Percentiles rank a stretch among this genome's conserved stretches.
These are phyloP conservation scores for Drosophila aldrichi DNA, from an alignment of 2,888 invertebrate species.

Conservation along the genomic window DNA sequence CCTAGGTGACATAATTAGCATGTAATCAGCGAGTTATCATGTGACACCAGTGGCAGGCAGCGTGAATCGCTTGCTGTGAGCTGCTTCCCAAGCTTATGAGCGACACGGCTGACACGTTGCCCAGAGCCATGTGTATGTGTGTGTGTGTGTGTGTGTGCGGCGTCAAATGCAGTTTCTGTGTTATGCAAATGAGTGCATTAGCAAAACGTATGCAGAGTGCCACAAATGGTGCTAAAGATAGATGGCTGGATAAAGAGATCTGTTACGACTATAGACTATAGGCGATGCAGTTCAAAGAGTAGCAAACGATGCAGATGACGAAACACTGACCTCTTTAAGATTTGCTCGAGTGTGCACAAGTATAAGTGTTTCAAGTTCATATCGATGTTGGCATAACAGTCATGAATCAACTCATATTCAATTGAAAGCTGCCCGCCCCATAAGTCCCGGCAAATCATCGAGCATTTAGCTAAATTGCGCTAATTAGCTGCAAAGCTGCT, in stretches of 20 bases:
- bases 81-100: conserved; percentile 52
- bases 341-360: background rate
- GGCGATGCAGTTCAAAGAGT: background rate
- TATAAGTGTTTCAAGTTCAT: conserved; percentile 50
- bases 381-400: conserved; percentile 58
- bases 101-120: conserved; percentile 12
- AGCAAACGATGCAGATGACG: background rate
- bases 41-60: conserved; percentile 38
- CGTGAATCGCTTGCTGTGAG: conserved; percentile 30
- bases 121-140: conserved; percentile 25
- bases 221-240: conserved; percentile 45
- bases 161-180: conserved; percentile 66
- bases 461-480: conserved; percentile 38
- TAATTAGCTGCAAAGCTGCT: conserved; percentile 32
- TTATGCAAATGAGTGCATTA: conserved; percentile 75
- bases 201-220: conserved; percentile 37
- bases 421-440: conserved; percentile 38
- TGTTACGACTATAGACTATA: background rate
- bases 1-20: conserved; percentile 69
- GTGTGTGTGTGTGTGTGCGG: conserved; percentile 18
- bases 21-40: conserved; percentile 55
- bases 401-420: background rate
- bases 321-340: conserved; percentile 24
- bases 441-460: conserved; percentile 33
- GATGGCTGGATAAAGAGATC: conserved; percentile 23